Evolutionary conservation across 2,797 vertebrate species (phyloP).

Genomic region (Acrossocheilus wenchowensis): DNA sequence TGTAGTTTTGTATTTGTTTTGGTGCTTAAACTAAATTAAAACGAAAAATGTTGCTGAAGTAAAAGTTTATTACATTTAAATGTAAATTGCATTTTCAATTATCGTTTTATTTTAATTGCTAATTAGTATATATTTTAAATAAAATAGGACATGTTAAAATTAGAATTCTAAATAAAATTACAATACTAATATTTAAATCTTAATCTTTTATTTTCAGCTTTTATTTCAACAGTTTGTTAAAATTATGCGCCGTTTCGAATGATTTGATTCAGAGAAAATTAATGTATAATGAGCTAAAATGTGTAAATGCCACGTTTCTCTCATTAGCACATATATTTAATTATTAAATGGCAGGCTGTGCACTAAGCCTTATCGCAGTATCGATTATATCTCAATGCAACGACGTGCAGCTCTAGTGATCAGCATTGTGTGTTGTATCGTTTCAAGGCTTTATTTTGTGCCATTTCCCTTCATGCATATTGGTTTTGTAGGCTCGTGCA

Average conservation of each 20-base stretch:
- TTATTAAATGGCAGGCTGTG: background rate
- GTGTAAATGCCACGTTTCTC: background rate
- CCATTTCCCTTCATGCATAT: background rate
- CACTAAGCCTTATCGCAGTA: background rate
- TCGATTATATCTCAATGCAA: too few relatives aligned
- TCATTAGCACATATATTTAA: background rate
- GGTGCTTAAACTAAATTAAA: too few relatives aligned
- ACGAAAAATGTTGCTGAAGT: background rate
- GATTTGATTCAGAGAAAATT: background rate
- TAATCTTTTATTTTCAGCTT: background rate
- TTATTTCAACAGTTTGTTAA: background rate
- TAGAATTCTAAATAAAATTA: background rate
- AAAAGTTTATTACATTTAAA: background rate
- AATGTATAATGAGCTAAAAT: background rate
- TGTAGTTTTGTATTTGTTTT: too few relatives aligned
- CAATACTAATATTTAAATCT: background rate
- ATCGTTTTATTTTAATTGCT: background rate
- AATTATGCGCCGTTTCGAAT: background rate
- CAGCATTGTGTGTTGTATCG: background rate
- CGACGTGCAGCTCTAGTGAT: background rate
- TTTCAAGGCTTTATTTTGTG: background rate
- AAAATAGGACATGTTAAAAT: background rate
- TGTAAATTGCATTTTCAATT: too few relatives aligned
- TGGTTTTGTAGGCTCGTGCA: background rate
- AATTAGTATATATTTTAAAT: background rate